These are phyloP conservation scores for Xiphorhynchus erythropygius DNA, from an alignment of 2,797 vertebrate species.

Conservation along the genomic window DNA sequence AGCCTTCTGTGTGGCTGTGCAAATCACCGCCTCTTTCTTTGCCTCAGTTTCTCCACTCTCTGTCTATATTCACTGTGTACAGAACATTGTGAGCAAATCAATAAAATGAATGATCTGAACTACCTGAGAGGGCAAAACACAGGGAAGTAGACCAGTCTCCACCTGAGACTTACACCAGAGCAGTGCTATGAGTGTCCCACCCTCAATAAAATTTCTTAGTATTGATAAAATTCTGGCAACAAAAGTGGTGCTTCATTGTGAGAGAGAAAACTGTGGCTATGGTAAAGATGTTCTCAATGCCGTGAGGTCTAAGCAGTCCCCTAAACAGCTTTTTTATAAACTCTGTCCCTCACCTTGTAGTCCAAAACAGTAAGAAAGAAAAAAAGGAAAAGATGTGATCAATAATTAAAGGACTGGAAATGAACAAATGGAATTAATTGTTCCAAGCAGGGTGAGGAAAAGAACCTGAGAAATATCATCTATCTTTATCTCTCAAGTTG, in stretches of 20 bases:
- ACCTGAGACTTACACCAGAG: not conserved
- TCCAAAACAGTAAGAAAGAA: not conserved
- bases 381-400: slow-evolving; percentile 22
- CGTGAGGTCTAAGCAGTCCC: not conserved
- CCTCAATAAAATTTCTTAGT: not conserved
- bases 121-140: not conserved
- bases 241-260: not conserved
- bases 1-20: not conserved
- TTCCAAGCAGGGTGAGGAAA: slow-evolving; percentile 27
- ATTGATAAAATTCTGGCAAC: not conserved
- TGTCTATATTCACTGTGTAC: not conserved
- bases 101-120: not conserved
- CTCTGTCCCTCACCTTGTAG: not conserved
- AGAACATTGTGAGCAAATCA: not conserved
- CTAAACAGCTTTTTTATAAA: not conserved
- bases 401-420: slow-evolving; percentile 48
- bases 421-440: slow-evolving; percentile 56
- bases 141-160: not conserved
- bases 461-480: slow-evolving; percentile 44
- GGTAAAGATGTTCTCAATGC: not conserved
- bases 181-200: not conserved
- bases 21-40: not conserved
- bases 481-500: slow-evolving; percentile 48
- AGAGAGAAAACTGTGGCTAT: not conserved
- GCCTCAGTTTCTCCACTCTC: not conserved